These are phyloP conservation scores for Theristicus caerulescens DNA, from an alignment of 2,113 vertebrate genomes.

Conservation along the genomic window DNA sequence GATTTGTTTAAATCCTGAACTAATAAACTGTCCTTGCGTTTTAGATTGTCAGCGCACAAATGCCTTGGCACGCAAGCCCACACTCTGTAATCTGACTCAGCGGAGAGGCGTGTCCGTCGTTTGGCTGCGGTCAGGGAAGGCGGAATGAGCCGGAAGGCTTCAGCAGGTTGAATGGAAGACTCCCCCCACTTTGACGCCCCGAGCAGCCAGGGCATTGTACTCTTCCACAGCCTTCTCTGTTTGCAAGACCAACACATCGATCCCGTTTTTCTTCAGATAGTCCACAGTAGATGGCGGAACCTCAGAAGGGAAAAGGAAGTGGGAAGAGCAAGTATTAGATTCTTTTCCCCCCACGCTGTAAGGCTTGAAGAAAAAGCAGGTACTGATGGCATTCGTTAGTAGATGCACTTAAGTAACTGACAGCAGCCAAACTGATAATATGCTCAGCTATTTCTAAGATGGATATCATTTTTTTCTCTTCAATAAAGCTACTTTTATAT, in stretches of 20 bases:
- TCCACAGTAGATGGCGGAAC: slow-evolving; percentile 87
- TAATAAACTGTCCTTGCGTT: not conserved
- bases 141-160: fast-evolving
- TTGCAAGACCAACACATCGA: slow-evolving; percentile 84
- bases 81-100: not conserved
- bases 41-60: not conserved
- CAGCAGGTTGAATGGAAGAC: slow-evolving; percentile 98
- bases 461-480: not conserved
- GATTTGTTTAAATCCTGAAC: not conserved
- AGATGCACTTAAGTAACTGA: not conserved
- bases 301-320: slow-evolving; percentile 60
- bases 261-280: slow-evolving; percentile 82
- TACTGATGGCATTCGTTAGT: not conserved
- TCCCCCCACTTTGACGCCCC: slow-evolving; percentile 86
- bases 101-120: not conserved
- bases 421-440: not conserved
- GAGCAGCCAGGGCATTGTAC: slow-evolving; percentile 86
- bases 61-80: not conserved
- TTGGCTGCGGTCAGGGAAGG: not conserved
- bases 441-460: not conserved
- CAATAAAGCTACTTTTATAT: not conserved
- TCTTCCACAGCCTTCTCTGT: slow-evolving; percentile 89
- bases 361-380: not conserved
- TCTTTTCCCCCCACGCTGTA: not conserved
- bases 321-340: not conserved